These are phyloP conservation scores for Phymatocera aterrima DNA, from an alignment of 2,888 invertebrate species.

Conservation along the genomic window DNA sequence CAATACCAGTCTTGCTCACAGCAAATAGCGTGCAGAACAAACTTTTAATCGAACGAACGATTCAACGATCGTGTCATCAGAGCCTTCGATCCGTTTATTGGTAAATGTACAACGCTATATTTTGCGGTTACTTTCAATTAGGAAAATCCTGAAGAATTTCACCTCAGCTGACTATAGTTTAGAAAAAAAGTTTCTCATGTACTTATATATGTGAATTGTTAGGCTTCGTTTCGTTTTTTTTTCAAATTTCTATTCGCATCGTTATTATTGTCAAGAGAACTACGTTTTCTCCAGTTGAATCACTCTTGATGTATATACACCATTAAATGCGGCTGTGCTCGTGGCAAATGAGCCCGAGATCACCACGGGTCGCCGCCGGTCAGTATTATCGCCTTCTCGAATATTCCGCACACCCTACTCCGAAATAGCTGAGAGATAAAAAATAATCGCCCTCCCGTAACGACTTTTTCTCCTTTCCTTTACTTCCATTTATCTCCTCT, in stretches of 20 bases:
- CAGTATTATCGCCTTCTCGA: slow-evolving; percentile 40
- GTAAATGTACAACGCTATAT: neutral
- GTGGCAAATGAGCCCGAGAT: slow-evolving; percentile 33
- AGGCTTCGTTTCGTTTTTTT: neutral
- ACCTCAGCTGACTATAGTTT: too few relatives aligned
- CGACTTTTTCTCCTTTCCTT: slow-evolving; percentile 19
- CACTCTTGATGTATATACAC: slow-evolving; percentile 10
- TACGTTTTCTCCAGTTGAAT: neutral
- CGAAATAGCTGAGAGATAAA: slow-evolving; percentile 32
- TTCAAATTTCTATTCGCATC: neutral
- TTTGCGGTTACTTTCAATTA: neutral
- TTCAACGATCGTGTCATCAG: slow-evolving; percentile 10
- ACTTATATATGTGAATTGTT: too few relatives aligned
- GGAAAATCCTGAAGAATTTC: too few relatives aligned
- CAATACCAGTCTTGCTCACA: too few relatives aligned
- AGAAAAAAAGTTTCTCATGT: too few relatives aligned
- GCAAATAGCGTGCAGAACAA: neutral
- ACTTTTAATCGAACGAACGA: neutral
- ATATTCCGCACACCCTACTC: slow-evolving; percentile 33
- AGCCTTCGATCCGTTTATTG: slow-evolving; percentile 14
- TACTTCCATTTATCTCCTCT: neutral
- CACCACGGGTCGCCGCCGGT: slow-evolving; percentile 39
- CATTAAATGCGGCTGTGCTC: slow-evolving; percentile 30
- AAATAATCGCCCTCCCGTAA: slow-evolving; percentile 30
- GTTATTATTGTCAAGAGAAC: neutral